Evolutionary conservation across 2,797 vertebrate genomes (phyloP), one percentile per base, ranked within the genome.

Genomic region (Sebastes kiyomatsui): DNA sequence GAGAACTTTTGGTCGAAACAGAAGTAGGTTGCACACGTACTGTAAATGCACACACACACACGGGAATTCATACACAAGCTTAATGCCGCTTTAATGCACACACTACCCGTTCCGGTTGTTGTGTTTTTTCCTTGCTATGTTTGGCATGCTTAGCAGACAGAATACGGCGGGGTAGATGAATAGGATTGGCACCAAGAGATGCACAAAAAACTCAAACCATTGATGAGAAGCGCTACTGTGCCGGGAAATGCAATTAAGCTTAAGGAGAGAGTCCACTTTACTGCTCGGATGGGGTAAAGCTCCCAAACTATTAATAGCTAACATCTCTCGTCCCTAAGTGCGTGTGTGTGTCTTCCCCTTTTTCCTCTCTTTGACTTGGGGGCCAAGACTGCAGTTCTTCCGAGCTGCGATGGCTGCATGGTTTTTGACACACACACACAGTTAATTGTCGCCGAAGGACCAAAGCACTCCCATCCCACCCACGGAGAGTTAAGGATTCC

Each of bases 241-340:
- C 67, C 46, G 68, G 76, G 67, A 90, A 90, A 86, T 77, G 71
- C 71, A 90, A 83, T 92, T 80, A 90, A 80, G 80, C 62, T 22
- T 42, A 58, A 69, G 65, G 55, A 86, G 68, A 71, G 28, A 77
- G 71, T 69, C 61, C 67, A 75, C 75, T 81, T 81, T 68, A 65
- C 67, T 61, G 69, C 61, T 76, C 64, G 62, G 73, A 72, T 74
- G 68, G 76, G 75, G 65, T 74, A 70, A 91, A 88, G 77, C 81
- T 90, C 18, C 49, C 71, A 67, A 82, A 89, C 88, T 91, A 90
- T 90, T 91, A 87, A 88, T 90, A 88, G 84, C 67, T 14, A 58
- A 77, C 71, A 79, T 84, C 42, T 78, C 74, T 72, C 4, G 2
- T 82, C 75, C 67, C 56, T 58, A 20, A 82, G 56, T 67, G 72